Conservation (phyloP, 2,888 invertebrate species). For the Campopleginae sp. region DNA sequence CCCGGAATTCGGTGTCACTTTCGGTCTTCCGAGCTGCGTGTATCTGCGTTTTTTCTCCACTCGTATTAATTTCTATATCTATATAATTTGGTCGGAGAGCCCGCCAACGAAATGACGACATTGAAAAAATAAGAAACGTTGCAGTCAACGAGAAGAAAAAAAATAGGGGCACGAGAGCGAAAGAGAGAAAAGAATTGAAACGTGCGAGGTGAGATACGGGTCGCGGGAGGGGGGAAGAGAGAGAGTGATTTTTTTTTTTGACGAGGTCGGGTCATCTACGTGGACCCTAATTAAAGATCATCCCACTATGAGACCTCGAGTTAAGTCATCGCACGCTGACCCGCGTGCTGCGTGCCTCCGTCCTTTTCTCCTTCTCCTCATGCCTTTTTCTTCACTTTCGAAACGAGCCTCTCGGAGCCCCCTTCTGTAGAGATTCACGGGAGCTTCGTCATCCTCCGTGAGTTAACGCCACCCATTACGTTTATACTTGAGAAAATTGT, state of each 20-base stretch:
- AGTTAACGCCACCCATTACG: constrained; percentile 21
- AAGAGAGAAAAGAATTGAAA: constrained; percentile 12
- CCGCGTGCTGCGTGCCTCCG: constrained; percentile 20
- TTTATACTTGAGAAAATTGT: not conserved
- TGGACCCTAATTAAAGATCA: constrained; percentile 62
- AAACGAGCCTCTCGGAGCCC: not conserved
- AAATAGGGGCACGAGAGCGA: not conserved
- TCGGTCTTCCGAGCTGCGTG: constrained; percentile 67
- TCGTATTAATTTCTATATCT: not conserved
- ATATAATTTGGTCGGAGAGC: not conserved
- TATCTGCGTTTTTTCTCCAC: not conserved
- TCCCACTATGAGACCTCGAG: constrained; percentile 31
- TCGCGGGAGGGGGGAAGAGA: constrained; percentile 21
- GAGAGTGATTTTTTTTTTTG: constrained; percentile 55
- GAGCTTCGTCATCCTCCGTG: constrained; percentile 20
- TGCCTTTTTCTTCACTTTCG: constrained; percentile 18
- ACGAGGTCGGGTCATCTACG: constrained; percentile 58
- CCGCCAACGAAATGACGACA: constrained; percentile 7
- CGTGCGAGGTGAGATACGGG: constrained; percentile 49
- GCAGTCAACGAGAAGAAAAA: not conserved
- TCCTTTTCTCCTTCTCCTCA: not conserved
- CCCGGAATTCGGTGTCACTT: constrained; percentile 82
- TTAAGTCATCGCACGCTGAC: constrained; percentile 53
- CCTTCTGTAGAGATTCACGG: constrained; percentile 15
- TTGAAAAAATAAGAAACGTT: not conserved